Percentiles rank a stretch among this genome's conserved stretches.
phyloP scores from a whole-genome alignment of 2,888 invertebrate species.

The Eucera pruinosa region DNA sequence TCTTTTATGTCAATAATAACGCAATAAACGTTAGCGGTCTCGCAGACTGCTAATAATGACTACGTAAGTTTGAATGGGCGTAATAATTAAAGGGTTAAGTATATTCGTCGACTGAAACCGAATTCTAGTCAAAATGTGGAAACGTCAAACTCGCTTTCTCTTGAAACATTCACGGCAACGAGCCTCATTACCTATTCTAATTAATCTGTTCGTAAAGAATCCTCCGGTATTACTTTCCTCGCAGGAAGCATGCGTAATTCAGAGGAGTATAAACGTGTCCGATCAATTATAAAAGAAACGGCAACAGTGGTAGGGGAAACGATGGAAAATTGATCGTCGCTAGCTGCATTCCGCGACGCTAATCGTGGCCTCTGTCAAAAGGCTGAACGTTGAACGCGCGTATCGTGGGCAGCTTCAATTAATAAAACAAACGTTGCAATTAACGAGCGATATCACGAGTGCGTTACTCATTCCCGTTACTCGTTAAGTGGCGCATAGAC shows the following conservation, averaged over 20 bases:
- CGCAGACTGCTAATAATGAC: too few relatives aligned
- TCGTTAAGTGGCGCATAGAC: constrained; percentile 58
- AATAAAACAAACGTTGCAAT: constrained; percentile 71
- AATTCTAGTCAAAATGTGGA: constrained; percentile 19
- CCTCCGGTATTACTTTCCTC: constrained; percentile 44
- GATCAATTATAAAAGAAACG: constrained; percentile 65
- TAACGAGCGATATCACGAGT: constrained; percentile 65
- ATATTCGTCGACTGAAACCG: not conserved
- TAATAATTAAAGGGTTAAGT: too few relatives aligned
- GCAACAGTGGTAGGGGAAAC: not conserved
- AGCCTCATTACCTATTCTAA: constrained; percentile 38
- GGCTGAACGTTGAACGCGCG: constrained; percentile 3
- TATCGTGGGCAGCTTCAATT: constrained; percentile 52
- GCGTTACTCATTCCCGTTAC: constrained; percentile 52
- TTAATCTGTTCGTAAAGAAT: constrained; percentile 52
- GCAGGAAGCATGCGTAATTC: constrained; percentile 44
- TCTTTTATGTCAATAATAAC: too few relatives aligned
- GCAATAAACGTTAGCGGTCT: too few relatives aligned
- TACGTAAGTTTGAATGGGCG: too few relatives aligned
- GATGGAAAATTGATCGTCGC: constrained; percentile 55
- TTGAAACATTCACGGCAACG: constrained; percentile 22
- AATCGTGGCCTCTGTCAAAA: constrained; percentile 43
- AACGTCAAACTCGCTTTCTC: constrained; percentile 31
- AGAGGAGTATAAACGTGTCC: constrained; percentile 45
- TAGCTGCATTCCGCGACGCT: constrained; percentile 58